Base-by-base conservation (phyloP, 1,140 invertebrate genomes). In the Thrips palmi region DNA sequence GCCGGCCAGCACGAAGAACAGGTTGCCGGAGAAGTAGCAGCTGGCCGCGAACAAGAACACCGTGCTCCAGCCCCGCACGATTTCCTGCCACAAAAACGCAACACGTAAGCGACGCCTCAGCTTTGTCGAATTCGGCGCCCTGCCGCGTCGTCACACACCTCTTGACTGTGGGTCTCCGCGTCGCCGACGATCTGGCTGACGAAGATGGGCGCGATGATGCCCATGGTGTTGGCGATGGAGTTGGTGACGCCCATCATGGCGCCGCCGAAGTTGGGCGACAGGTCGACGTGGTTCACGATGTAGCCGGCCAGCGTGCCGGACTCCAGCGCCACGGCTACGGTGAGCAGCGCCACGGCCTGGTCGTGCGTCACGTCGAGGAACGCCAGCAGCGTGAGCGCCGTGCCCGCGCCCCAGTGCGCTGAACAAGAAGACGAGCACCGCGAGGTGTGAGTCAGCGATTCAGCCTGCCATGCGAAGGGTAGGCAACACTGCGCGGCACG, bases 251-350 rank as follows among this genome's bases (percentile, higher is more conserved):
- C 70, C 63, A 78, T 73, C n/a, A 85, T 55, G 1, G 72, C 70
- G 10, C 80, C 79, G 1, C 74, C 71, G 52, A 75, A 80, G 49
- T 81, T 80, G 0, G 79, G 78, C 1, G 77, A 68, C 44, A 83
- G 60, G 53, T 83, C 79, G 41, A 81, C 68, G 19, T 77, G 72
- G 33, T 52, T 45, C 12, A 46, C 52, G 40, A 62, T 52, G 37
- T 57, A 78, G 3, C 82, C 84, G 29, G 76, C 71, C 41, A 73
- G 78, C 21, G 71, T 62, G 10, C 76, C 75, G 7, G 79, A 71
- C 45, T 85, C 84, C 1, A 80, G 56, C 0, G 77, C 73, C 8
- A 87, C 78, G 18, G 77, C 74, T 3, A 74, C 41, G 0, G 71
- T 64, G 2, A 83, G 58, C 12, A 83, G 52, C 0, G 51, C 49